Base-by-base conservation (phyloP, 2,888 invertebrate genomes). In the Pristionchus mayeri region DNA sequence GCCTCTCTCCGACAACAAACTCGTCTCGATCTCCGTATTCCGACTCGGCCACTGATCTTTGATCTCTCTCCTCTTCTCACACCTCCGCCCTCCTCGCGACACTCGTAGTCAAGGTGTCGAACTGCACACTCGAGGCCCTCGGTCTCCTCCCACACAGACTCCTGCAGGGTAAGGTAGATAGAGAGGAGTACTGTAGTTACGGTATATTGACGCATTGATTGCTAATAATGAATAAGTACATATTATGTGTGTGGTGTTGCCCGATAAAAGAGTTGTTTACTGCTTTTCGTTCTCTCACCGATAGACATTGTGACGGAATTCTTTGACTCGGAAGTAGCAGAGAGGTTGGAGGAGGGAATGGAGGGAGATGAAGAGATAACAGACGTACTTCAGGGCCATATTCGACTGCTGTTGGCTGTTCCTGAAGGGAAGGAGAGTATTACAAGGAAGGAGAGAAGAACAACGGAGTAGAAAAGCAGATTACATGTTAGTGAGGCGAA, bases 291-390 rank as follows among this genome's bases (percentile, higher is more conserved):
- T n/a, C n/a, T 9, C 57, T 37, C 63, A 88, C 89, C 86, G 87
- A 63, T 87, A 86, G 67, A 90, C 80, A 71, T 89, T 84, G 40
- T 81, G 86, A 16, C 90, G 84, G 82, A 90, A 90, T 78, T 90
- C 90, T 37, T 85, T 84, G 87, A 91, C 89, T 52, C 91, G 86
- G 82, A 90, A 87, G 81, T 90, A 91, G 83, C 91, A 91, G 13
- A 91, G 84, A 9, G 91, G 91, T 84, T 91, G 91, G 6, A 88
- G 85, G 2, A 91, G 85, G 2, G 90, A 89, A 85, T 91, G 91
- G 30, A 90, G 86, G 13, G 88, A 87, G 27, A 89, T 86, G 85
- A 88, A 87, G 40, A 86, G 52, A 60, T 89, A 88, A 50, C 87
- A 88, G 27, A 87, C 86, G 85, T 88, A 87, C 44, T 88, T 88